Conservation (phyloP, 2,113 vertebrate genomes). For the Reinhardtius hippoglossoides region DNA sequence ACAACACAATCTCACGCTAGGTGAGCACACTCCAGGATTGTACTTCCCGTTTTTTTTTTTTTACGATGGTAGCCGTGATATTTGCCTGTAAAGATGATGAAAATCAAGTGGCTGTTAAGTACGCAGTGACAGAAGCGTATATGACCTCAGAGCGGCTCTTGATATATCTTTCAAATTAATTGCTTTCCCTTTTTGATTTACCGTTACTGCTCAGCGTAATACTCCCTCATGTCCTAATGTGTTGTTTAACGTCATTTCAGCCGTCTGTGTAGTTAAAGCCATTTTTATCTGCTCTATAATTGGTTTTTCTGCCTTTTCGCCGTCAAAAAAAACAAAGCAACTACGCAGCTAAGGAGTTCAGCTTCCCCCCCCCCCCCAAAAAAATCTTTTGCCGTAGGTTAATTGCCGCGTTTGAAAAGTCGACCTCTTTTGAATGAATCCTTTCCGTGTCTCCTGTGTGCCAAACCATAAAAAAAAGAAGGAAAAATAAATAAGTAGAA, state of each 20-base stretch:
- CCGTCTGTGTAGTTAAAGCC: constrained; percentile 27
- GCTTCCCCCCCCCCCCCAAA: neutral
- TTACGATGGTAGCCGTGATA: neutral
- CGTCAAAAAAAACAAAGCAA: constrained; percentile 35
- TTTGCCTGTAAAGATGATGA: constrained; percentile 15
- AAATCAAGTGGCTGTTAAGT: constrained; percentile 34
- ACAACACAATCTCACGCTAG: neutral
- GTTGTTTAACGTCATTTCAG: constrained; percentile 38
- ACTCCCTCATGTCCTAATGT: constrained; percentile 22
- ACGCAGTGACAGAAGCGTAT: neutral
- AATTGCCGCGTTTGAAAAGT: constrained; percentile 70
- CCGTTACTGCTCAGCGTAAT: constrained; percentile 9
- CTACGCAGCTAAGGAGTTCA: constrained; percentile 27
- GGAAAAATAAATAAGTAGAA: constrained; percentile 64
- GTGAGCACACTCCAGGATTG: constrained; percentile 14
- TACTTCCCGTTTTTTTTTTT: constrained; percentile 1
- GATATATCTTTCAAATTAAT: constrained; percentile 38
- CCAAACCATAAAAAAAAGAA: constrained; percentile 59
- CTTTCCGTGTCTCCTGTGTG: constrained; percentile 56
- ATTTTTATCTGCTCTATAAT: constrained; percentile 41
- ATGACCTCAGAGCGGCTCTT: constrained; percentile 23
- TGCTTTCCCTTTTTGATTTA: constrained; percentile 40
- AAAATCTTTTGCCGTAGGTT: constrained; percentile 58
- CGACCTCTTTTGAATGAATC: constrained; percentile 59
- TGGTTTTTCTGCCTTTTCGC: constrained; percentile 24